phyloP scores from a whole-genome alignment of 1,140 invertebrate species.

The Diachasma alloeum region DNA sequence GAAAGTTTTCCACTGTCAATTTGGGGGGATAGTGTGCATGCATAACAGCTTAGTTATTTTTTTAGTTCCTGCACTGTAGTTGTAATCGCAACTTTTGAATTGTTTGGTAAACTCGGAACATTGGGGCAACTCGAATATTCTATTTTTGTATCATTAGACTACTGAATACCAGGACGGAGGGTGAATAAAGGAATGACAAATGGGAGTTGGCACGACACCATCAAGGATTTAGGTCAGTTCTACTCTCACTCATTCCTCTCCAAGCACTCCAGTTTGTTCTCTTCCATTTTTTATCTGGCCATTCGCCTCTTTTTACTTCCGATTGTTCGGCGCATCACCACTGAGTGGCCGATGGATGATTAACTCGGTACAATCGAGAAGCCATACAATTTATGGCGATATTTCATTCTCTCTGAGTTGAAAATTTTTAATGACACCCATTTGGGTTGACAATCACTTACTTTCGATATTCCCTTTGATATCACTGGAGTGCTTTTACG shows the following conservation, averaged over 20 bases:
- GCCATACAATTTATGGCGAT: not conserved
- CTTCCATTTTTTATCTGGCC: not conserved
- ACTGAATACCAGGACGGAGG: not conserved
- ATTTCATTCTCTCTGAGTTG: not conserved
- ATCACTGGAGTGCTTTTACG: too few relatives aligned
- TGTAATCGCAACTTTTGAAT: not conserved
- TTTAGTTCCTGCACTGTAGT: not conserved
- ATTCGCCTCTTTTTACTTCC: not conserved
- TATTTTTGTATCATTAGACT: not conserved
- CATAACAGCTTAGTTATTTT: not conserved
- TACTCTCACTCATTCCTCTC: not conserved
- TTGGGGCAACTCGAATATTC: not conserved
- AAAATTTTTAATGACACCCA: too few relatives aligned
- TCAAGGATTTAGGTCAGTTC: slow-evolving; percentile 5
- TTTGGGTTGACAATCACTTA: too few relatives aligned
- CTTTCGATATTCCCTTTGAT: too few relatives aligned
- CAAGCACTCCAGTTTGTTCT: not conserved
- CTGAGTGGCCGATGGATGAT: not conserved
- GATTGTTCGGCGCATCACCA: not conserved
- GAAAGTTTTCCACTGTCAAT: not conserved
- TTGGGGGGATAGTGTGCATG: not conserved
- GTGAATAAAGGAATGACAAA: not conserved
- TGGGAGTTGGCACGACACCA: not conserved
- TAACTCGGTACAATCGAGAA: not conserved
- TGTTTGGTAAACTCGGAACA: not conserved